Conservation (phyloP, 1,140 invertebrate genomes). For the Aethina tumida region DNA sequence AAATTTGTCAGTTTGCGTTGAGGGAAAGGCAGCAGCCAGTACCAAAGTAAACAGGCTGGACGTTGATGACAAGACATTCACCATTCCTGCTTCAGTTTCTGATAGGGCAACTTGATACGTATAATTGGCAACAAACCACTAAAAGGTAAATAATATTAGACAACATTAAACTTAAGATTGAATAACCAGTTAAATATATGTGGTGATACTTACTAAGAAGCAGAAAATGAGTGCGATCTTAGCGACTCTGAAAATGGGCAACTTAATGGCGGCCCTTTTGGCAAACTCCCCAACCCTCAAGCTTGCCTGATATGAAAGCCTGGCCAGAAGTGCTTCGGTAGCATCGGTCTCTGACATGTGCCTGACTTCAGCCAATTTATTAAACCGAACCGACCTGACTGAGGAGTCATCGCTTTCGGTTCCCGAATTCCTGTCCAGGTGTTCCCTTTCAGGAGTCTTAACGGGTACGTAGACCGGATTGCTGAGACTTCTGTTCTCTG, state of each 20-base stretch:
- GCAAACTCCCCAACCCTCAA: constrained; percentile 61
- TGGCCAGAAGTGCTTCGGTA: constrained; percentile 69
- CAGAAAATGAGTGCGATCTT: constrained; percentile 70
- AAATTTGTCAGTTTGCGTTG: constrained; percentile 63
- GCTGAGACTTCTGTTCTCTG: constrained; percentile 55
- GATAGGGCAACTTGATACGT: constrained; percentile 69
- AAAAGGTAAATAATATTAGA: constrained; percentile 29
- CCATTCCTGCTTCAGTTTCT: constrained; percentile 59
- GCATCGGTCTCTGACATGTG: constrained; percentile 75
- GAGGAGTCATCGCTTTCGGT: constrained; percentile 79
- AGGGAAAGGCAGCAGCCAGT: constrained; percentile 71
- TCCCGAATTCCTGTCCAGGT: constrained; percentile 55
- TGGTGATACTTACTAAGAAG: constrained; percentile 52
- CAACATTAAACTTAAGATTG: neutral
- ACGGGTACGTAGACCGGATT: constrained; percentile 76
- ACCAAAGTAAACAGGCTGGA: constrained; percentile 77
- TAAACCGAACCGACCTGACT: constrained; percentile 59
- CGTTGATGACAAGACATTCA: constrained; percentile 71
- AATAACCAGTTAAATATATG: constrained; percentile 7
- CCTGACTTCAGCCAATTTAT: constrained; percentile 73
- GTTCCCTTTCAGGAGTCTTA: constrained; percentile 53
- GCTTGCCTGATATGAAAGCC: constrained; percentile 75
- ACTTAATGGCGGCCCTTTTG: constrained; percentile 54
- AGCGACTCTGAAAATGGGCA: constrained; percentile 58
- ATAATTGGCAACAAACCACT: constrained; percentile 79